Percentiles rank a stretch among this genome's conserved stretches.
Evolutionary conservation across 2,113 vertebrate species (phyloP).

Genomic region (Neomonachus schauinslandi): DNA sequence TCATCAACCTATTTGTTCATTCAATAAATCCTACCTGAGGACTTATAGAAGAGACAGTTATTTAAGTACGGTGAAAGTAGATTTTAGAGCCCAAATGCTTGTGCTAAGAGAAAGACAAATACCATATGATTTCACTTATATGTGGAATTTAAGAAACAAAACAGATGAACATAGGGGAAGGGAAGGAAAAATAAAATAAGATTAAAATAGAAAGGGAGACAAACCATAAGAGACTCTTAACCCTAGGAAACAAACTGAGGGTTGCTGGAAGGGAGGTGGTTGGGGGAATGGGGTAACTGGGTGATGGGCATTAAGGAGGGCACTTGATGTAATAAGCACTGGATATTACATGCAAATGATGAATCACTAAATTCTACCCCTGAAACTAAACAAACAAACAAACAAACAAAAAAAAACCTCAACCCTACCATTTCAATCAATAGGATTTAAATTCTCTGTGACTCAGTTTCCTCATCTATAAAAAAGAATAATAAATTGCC

Average conservation of each 20-base stretch:
- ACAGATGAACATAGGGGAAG: not conserved
- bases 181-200: not conserved
- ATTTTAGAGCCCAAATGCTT: not conserved
- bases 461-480: not conserved
- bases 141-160: not conserved
- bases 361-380: not conserved
- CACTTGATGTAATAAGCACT: not conserved
- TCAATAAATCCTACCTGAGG: not conserved
- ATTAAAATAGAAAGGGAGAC: not conserved
- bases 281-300: not conserved
- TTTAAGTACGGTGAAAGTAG: not conserved
- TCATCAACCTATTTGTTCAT: not conserved
- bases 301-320: not conserved
- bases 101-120: not conserved
- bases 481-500: not conserved
- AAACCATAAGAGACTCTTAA: not conserved
- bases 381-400: not conserved
- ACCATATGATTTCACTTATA: not conserved
- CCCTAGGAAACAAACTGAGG: not conserved
- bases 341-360: not conserved
- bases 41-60: not conserved
- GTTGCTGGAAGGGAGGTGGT: not conserved
- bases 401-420: not conserved
- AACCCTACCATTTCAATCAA: not conserved
- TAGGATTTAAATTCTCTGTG: not conserved